phyloP scores from a whole-genome alignment of 2,888 invertebrate species.

The Caenorhabditis sulstoni region DNA sequence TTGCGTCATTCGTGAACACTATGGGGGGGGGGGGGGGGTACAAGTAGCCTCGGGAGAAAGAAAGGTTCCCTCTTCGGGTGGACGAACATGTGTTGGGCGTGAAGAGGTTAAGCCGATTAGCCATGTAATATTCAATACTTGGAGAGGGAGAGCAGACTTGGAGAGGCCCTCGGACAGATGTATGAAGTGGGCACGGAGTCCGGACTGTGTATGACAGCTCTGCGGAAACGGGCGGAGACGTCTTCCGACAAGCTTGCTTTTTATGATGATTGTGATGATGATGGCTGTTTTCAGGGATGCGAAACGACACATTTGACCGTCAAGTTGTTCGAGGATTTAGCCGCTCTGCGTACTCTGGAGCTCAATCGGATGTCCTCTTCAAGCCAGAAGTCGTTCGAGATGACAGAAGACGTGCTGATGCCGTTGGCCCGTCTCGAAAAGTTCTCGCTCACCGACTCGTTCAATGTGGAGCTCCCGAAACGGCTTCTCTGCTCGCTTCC shows the following conservation, averaged over 20 bases:
- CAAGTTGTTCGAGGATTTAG: constrained; percentile 56
- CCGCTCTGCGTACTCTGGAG: constrained; percentile 53
- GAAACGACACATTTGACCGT: constrained; percentile 44
- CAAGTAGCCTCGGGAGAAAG: too few relatives aligned
- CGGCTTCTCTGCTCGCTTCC: constrained; percentile 52
- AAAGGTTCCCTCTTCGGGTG: too few relatives aligned
- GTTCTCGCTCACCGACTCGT: constrained; percentile 58
- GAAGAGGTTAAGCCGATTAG: constrained; percentile 56
- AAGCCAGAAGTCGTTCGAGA: constrained; percentile 22
- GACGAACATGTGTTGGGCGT: constrained; percentile 44
- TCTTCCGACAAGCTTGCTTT: not conserved
- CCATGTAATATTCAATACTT: constrained; percentile 58
- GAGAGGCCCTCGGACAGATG: constrained; percentile 33
- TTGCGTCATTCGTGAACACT: constrained; percentile 50
- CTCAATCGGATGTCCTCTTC: constrained; percentile 27
- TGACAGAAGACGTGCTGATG: constrained; percentile 49
- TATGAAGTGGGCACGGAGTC: constrained; percentile 40
- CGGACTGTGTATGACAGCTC: constrained; percentile 7
- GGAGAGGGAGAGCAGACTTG: too few relatives aligned
- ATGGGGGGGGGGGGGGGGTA: not conserved
- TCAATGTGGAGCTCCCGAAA: constrained; percentile 42
- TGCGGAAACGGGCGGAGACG: constrained; percentile 2
- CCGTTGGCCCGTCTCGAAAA: constrained; percentile 63
- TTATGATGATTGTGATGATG: constrained; percentile 3
- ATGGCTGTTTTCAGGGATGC: constrained; percentile 63